phyloP scores from a whole-genome alignment of 2,797 vertebrate species.

The Gadopsis marmoratus region DNA sequence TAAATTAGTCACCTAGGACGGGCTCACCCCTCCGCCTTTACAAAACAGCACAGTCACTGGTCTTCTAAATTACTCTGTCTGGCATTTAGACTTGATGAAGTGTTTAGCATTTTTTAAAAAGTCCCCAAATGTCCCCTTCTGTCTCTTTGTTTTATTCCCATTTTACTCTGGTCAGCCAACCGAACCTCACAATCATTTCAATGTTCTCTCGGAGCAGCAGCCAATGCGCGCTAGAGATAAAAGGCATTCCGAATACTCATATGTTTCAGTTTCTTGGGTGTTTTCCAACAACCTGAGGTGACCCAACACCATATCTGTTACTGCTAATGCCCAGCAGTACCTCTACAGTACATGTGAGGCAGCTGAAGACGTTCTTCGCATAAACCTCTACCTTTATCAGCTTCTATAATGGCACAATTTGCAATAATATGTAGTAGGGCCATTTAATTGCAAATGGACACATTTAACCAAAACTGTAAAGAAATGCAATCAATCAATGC shows the following conservation, averaged over 20 bases:
- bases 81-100: conserved; percentile 53
- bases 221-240: conserved; percentile 31
- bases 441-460: conserved; percentile 24
- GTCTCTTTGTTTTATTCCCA: conserved; percentile 39
- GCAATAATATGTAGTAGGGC: background rate
- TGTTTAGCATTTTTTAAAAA: conserved; percentile 45
- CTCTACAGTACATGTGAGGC: conserved; percentile 7
- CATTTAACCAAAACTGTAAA: conserved; percentile 16
- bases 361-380: conserved; percentile 16
- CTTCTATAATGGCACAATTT: background rate
- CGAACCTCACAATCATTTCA: conserved; percentile 21
- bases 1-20: conserved; percentile 47
- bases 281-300: conserved; percentile 35
- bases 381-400: conserved; percentile 5
- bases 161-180: conserved; percentile 28
- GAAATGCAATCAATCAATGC: conserved; percentile 43
- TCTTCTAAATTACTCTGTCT: conserved; percentile 48
- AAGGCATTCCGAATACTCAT: conserved; percentile 23
- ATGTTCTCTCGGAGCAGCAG: conserved; percentile 23
- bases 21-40: conserved; percentile 6
- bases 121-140: conserved; percentile 35
- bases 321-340: conserved; percentile 18
- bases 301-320: conserved; percentile 22
- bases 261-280: conserved; percentile 22
- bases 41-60: conserved; percentile 16